Evolutionary conservation across 1,140 invertebrate genomes (phyloP), one percentile per base, ranked within the genome.

Genomic region (Cecropterus lyciades): DNA sequence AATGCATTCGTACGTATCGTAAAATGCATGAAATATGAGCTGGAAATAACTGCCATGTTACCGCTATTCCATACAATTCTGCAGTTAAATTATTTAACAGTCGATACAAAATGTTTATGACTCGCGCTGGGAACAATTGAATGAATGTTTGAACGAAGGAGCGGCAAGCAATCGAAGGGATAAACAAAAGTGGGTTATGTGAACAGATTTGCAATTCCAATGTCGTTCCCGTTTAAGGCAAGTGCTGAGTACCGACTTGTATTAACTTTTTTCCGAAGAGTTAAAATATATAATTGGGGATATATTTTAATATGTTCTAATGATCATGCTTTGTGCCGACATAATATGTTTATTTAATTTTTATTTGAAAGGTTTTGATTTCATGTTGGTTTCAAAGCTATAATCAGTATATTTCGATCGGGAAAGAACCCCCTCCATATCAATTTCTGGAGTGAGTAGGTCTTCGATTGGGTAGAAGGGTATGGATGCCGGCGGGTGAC

Each of bases 101-200:
- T 60, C 57, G 57, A 60, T 60, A 60, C 57, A 46, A 15, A 60
- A 60, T 60, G 57, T 60, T 60, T 60, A 60, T 60, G 57, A 60
- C 14, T n/a, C 27, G 57, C 43, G 15, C 43, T 33, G 43, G 57
- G 57, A 60, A 60, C 57, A 60, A 60, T 60, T 60, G 57, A 60
- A 60, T 60, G 57, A 60, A 60, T 57, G 42, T 57, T 57, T 57
- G 55, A 57, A 57, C 55, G 55, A 46, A 57, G 55, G 55, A 57
- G 16, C 40, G 55, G 55, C 49, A 45, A 57, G 40, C 55, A 57
- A 57, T 57, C 55, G 42, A 30, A 45, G 8, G 55, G 40, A 57
- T 57, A 45, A 57, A 57, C 55, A 57, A 57, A 46, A 57, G 40
- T 30, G 55, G 42, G 55, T 57, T 37, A 53, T 53, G 51, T 53